Conservation (phyloP, 2,797 vertebrate genomes). For the Rhadinocentrus ornatus region DNA sequence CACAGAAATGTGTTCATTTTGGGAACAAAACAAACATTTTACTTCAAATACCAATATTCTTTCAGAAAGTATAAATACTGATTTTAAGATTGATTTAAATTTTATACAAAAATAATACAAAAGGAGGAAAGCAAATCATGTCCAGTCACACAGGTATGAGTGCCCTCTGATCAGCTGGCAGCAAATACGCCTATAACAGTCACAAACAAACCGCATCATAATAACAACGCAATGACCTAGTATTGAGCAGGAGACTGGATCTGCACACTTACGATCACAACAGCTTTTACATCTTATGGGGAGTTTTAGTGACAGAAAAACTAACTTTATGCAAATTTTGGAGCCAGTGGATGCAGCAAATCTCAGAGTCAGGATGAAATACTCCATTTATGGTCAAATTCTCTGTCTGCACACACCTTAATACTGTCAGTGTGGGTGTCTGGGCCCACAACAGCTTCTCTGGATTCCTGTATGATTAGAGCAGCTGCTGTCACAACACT, state of each 20-base stretch:
- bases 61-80: slow-evolving; percentile 88
- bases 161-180: slow-evolving; percentile 78
- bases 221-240: slow-evolving; percentile 81
- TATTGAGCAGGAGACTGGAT: slow-evolving; percentile 75
- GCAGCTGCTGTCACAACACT: slow-evolving; percentile 64
- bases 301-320: slow-evolving; percentile 10
- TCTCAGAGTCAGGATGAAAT: neutral
- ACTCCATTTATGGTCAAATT: neutral
- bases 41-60: slow-evolving; percentile 85
- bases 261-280: slow-evolving; percentile 30
- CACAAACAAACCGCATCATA: slow-evolving; percentile 70
- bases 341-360: slow-evolving; percentile 9
- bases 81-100: slow-evolving; percentile 86
- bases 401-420: slow-evolving; percentile 41
- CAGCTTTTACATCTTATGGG: neutral
- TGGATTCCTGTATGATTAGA: slow-evolving; percentile 69
- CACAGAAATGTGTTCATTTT: slow-evolving; percentile 57
- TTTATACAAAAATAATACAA: slow-evolving; percentile 92
- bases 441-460: slow-evolving; percentile 33
- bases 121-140: slow-evolving; percentile 74
- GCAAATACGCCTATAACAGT: slow-evolving; percentile 77
- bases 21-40: slow-evolving; percentile 80
- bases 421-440: slow-evolving; percentile 61
- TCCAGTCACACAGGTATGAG: slow-evolving; percentile 70
- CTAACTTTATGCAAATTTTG: slow-evolving; percentile 12